Percentiles rank a stretch among this genome's conserved stretches.
Evolutionary conservation across 2,113 vertebrate species (phyloP).

Genomic region (Syrrhaptes paradoxus): DNA sequence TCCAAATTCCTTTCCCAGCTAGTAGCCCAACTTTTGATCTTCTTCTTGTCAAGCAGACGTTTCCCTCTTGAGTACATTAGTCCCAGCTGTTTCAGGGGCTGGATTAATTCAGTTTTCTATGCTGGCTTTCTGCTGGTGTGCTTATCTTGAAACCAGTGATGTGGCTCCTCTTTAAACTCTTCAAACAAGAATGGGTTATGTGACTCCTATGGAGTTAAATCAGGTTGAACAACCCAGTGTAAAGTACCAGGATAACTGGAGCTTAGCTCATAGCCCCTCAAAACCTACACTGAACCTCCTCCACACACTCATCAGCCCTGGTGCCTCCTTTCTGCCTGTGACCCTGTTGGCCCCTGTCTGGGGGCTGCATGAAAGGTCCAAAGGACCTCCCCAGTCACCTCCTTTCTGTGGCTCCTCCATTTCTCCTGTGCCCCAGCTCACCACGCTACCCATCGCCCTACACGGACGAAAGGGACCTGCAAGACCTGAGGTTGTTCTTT

Average conservation of each 20-base stretch:
- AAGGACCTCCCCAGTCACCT: neutral
- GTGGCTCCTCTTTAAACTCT: neutral
- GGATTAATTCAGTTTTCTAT: neutral
- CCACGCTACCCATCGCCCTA: accelerated
- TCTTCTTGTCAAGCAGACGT: neutral
- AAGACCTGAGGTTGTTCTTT: neutral
- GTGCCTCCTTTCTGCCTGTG: neutral
- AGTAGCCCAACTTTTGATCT: neutral
- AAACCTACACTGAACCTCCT: neutral
- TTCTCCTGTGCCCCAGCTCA: neutral
- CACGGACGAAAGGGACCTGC: neutral
- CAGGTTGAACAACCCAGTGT: neutral
- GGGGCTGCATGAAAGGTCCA: neutral
- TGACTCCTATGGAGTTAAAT: neutral
- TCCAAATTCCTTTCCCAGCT: neutral
- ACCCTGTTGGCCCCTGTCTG: neutral
- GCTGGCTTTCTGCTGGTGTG: neutral
- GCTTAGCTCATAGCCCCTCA: neutral
- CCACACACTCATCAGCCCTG: neutral
- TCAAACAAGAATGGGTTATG: neutral
- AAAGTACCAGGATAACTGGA: neutral
- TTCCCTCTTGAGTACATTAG: neutral
- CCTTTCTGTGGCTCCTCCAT: neutral
- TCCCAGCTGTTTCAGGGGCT: neutral
- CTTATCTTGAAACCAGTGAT: neutral